Conservation (phyloP, 2,113 vertebrate species). For the Megaptera novaeangliae region DNA sequence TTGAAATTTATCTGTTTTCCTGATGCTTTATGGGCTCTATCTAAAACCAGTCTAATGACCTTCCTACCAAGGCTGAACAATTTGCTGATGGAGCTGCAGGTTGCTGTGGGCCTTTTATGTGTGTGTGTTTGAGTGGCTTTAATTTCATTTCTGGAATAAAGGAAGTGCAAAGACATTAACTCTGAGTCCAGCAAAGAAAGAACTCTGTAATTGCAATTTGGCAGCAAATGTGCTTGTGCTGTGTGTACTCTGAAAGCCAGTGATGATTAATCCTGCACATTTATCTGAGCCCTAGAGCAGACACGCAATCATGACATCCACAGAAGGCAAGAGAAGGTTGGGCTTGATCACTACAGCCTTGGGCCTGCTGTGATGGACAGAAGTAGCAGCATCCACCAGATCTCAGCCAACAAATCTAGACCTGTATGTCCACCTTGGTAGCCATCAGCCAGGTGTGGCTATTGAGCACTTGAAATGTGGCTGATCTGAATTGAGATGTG, state of each 20-base stretch:
- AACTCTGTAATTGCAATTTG: conserved; percentile 61
- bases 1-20: conserved; percentile 62
- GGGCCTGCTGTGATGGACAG: background rate
- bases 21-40: conserved; percentile 48
- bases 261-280: conserved; percentile 49
- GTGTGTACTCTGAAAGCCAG: conserved; percentile 9
- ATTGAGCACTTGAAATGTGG: background rate
- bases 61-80: conserved; percentile 20
- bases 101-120: conserved; percentile 5
- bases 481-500: background rate
- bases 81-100: conserved; percentile 41
- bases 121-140: background rate
- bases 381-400: background rate
- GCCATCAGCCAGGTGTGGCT: background rate
- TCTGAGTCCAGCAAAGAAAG: conserved; percentile 52
- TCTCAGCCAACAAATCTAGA: background rate
- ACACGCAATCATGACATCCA: background rate
- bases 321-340: background rate
- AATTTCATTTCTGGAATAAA: conserved; percentile 67
- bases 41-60: conserved; percentile 51
- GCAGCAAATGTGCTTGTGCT: conserved; percentile 29
- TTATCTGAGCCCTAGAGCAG: conserved; percentile 43
- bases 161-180: conserved; percentile 62
- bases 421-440: background rate
- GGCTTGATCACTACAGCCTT: background rate